phyloP scores from a whole-genome alignment of 2,113 vertebrate genomes.

The Phylloscopus whistleri region DNA sequence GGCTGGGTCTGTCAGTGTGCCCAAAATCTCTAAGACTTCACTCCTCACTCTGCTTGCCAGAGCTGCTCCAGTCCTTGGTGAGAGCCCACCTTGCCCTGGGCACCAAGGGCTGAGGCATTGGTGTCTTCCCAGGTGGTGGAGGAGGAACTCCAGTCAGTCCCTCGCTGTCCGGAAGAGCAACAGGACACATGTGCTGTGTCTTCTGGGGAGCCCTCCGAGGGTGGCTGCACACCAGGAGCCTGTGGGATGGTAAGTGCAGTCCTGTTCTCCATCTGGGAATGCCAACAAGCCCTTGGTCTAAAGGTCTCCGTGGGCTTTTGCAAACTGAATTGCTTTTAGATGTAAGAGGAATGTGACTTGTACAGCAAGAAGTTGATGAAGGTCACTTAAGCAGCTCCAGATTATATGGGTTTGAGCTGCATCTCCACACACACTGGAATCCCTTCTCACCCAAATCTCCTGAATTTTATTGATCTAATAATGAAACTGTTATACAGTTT shows the following conservation, averaged over 20 bases:
- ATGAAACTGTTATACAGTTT: not conserved
- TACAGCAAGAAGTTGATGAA: not conserved
- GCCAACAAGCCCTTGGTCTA: not conserved
- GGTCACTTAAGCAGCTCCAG: not conserved
- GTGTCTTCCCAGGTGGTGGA: not conserved
- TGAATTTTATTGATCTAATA: not conserved
- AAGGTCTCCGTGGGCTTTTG: not conserved
- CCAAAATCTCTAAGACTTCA: not conserved
- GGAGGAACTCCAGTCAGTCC: not conserved
- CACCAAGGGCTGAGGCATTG: not conserved
- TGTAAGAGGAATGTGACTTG: not conserved
- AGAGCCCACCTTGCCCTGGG: not conserved
- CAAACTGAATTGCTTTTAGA: not conserved
- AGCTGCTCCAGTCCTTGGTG: not conserved
- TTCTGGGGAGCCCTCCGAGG: not conserved
- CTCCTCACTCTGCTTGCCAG: not conserved
- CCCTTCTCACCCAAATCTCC: not conserved
- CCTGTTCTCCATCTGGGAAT: not conserved
- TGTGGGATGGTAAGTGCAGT: not conserved
- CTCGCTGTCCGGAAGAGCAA: rapidly evolving
- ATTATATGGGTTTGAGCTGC: not conserved
- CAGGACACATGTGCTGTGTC: rapidly evolving
- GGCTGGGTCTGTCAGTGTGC: not conserved
- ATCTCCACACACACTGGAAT: not conserved
- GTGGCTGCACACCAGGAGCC: not conserved